Base-by-base conservation (phyloP, 35 echinoderm and acorn worm genomes). In the Heliocidaris tuberculata region DNA sequence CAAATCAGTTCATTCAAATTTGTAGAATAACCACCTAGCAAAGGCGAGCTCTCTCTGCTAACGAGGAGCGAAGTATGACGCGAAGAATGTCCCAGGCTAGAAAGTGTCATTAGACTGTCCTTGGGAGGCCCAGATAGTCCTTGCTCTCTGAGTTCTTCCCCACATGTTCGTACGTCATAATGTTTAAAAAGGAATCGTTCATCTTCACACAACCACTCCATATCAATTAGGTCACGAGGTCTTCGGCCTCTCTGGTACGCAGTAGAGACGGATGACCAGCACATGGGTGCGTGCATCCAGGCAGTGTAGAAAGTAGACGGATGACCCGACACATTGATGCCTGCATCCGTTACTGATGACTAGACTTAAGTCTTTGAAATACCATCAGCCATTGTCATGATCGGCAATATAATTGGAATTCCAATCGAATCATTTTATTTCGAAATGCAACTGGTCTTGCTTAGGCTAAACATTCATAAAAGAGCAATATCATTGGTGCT, bases 101-200 rank as follows among this genome's bases (percentile, higher is more conserved):
- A 27, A 19, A 78, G 27, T n/a, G 65, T 78, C 65, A 78, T 78
- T 78, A 78, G 65, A 24, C 27, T n/a, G 65, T 78, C 65, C 65
- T 78, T 24, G 65, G 65, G 65, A 78, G 65, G 65, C 65, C 65
- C 27, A n/a, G 65, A 21, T 56, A 56, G 52, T 56, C 27, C 65
- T 78, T 78, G 65, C 7, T 78, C 35, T 78, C 27, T 78, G 27
- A 78, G 15, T n/a, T n/a, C 21, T 78, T 19, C 65, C 4, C 65
- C 65, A n/a, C 27, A 78, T 78, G 65, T 78, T 78, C 65, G 7
- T 19, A n/a, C 65, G 65, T 78, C 65, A 78, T 78, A 78, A 78
- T 24, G 27, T 78, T 78, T 78, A 78, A 78, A 78, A 78, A 78
- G 65, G 65, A 78, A 78, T 78, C 65, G 65, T 78, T 78, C 65